Evolutionary conservation across 2,797 vertebrate genomes (phyloP).

Genomic region (Sitta carolinensis): DNA sequence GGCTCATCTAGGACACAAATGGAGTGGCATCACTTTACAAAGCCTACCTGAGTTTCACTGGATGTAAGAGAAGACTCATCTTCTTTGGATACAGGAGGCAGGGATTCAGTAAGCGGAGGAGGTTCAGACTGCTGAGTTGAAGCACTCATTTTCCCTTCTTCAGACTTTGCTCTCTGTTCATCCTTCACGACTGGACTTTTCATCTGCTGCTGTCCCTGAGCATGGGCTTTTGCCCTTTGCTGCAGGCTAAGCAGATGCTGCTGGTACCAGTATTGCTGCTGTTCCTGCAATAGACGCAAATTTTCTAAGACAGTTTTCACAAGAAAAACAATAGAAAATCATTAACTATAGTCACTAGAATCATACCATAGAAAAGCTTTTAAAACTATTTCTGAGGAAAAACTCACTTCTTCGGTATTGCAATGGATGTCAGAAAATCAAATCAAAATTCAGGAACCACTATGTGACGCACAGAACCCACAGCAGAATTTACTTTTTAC

Average conservation of each 20-base stretch:
- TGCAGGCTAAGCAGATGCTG: constrained; percentile 92
- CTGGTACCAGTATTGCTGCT: constrained; percentile 96
- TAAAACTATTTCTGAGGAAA: background rate
- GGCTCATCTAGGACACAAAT: background rate
- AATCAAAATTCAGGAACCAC: background rate
- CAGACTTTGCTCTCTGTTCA: constrained; percentile 64
- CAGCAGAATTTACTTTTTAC: background rate
- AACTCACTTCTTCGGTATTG: background rate
- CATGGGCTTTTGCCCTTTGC: constrained; percentile 83
- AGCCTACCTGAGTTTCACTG: constrained; percentile 82
- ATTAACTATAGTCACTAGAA: background rate
- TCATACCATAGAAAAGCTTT: background rate
- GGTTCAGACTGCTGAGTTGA: constrained; percentile 64
- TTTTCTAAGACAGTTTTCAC: background rate
- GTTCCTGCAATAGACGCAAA: constrained; percentile 79
- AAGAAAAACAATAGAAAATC: background rate
- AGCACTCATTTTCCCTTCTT: constrained; percentile 58
- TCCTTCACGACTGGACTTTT: constrained; percentile 68
- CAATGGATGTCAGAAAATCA: background rate
- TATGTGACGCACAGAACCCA: background rate
- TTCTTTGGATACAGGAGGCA: constrained; percentile 86
- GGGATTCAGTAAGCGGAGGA: constrained; percentile 77
- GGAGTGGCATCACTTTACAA: background rate
- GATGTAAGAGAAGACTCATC: constrained; percentile 84
- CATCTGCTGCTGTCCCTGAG: constrained; percentile 71